Evolutionary conservation across 2,797 vertebrate species (phyloP).

Genomic region (Hydrophis major): DNA sequence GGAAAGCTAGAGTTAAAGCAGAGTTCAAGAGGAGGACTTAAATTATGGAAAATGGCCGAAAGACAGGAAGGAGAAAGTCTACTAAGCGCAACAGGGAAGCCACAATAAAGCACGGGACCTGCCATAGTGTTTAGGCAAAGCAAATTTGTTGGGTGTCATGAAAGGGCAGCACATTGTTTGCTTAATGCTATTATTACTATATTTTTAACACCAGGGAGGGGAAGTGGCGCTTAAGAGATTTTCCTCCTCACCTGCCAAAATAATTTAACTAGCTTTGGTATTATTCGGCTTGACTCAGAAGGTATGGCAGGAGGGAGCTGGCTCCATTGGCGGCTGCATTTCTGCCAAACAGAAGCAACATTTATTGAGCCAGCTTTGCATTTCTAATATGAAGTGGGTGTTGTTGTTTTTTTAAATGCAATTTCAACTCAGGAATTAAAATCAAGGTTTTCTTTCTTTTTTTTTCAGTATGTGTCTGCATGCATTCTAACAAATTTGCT

Average conservation of each 20-base stretch:
- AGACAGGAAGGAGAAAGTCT: background rate
- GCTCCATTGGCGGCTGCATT: background rate
- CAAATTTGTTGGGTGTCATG: background rate
- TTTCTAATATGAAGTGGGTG: background rate
- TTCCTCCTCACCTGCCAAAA: background rate
- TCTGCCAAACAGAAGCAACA: background rate
- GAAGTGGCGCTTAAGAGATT: background rate
- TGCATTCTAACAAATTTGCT: background rate
- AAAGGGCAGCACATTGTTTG: background rate
- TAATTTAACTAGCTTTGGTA: background rate
- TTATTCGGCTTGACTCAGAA: background rate
- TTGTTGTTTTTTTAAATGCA: background rate
- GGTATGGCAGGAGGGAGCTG: background rate
- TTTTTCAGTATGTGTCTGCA: background rate
- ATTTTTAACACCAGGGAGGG: background rate
- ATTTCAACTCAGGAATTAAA: background rate
- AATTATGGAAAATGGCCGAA: background rate
- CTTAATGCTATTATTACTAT: background rate
- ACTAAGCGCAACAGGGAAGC: background rate
- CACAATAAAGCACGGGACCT: background rate
- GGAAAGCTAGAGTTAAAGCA: background rate
- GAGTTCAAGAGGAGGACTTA: background rate
- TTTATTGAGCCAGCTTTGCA: no score
- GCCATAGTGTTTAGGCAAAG: background rate
- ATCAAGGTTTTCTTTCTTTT: background rate